Evolutionary conservation across 30 jellyfish, hydroid and myxozoan genomes (phyloP).

Genomic region (Chrysaora quinquecirrha): DNA sequence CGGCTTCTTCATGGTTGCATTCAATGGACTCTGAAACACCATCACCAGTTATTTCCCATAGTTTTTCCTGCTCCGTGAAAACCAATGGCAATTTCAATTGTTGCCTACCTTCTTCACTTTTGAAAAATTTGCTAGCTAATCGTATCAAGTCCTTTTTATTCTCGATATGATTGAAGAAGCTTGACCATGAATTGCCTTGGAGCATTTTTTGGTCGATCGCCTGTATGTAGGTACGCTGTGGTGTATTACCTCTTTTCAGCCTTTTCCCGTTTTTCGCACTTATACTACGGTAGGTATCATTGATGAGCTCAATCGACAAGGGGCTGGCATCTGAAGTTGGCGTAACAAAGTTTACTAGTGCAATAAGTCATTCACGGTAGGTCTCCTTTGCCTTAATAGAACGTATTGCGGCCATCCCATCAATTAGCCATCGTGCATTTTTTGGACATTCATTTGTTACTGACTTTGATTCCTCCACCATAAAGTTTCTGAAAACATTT

Average conservation of each 20-base stretch:
- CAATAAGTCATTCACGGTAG: background rate
- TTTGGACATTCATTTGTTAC: too few species aligned
- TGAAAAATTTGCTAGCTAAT: background rate
- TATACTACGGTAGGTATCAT: background rate
- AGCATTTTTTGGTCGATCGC: background rate
- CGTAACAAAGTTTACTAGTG: conserved; percentile 9
- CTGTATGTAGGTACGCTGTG: conserved; percentile 11
- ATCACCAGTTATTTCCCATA: conserved; percentile 10
- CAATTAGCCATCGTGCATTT: conserved; percentile 43
- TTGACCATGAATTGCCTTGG: background rate
- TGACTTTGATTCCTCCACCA: conserved; percentile 22
- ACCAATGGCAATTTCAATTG: background rate
- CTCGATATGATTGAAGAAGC: background rate
- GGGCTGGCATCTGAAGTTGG: conserved; percentile 26
- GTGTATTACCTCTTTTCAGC: background rate
- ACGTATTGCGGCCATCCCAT: conserved; percentile 60
- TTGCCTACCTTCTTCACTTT: background rate
- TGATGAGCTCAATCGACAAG: background rate
- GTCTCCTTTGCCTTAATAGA: background rate
- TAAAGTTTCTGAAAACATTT: conserved; percentile 11
- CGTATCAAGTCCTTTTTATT: background rate
- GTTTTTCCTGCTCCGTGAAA: conserved; percentile 4
- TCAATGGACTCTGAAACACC: background rate
- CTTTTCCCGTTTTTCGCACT: background rate
- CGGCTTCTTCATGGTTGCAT: conserved; percentile 35